These are phyloP conservation scores for Notothenia coriiceps DNA, from an alignment of 2,113 vertebrate genomes.

Conservation along the genomic window DNA sequence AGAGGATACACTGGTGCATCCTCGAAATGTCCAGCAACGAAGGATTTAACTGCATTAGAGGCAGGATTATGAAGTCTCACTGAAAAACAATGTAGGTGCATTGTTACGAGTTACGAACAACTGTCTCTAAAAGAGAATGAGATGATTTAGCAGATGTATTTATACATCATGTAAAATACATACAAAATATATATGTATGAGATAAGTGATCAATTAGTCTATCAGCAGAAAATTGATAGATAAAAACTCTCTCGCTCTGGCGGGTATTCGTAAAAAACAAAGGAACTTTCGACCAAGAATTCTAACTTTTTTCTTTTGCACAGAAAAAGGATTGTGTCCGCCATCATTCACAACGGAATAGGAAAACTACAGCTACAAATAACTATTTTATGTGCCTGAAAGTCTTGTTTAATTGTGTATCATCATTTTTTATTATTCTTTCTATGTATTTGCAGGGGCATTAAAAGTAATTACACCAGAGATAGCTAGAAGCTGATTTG, in stretches of 20 bases:
- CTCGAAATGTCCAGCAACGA: too few species aligned
- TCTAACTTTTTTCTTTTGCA: neutral
- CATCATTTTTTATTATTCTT: too few species aligned
- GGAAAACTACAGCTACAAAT: too few species aligned
- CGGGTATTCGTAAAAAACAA: neutral
- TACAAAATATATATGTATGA: neutral
- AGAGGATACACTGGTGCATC: too few species aligned
- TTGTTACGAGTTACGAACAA: neutral
- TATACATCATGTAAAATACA: too few species aligned
- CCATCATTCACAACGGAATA: neutral
- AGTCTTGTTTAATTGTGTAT: neutral
- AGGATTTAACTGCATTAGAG: neutral
- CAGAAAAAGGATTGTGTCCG: neutral
- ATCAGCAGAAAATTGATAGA: neutral
- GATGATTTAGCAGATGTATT: neutral
- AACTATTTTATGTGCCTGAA: neutral
- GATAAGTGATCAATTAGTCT: neutral
- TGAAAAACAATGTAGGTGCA: neutral
- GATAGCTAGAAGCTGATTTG: too few species aligned
- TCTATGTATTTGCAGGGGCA: too few species aligned
- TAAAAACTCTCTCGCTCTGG: too few species aligned
- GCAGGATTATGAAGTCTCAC: neutral
- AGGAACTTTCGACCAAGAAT: neutral
- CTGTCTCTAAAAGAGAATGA: neutral
- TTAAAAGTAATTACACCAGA: too few species aligned